phyloP scores from a whole-genome alignment of 2,797 vertebrate species.

The Syndactyla subalaris region DNA sequence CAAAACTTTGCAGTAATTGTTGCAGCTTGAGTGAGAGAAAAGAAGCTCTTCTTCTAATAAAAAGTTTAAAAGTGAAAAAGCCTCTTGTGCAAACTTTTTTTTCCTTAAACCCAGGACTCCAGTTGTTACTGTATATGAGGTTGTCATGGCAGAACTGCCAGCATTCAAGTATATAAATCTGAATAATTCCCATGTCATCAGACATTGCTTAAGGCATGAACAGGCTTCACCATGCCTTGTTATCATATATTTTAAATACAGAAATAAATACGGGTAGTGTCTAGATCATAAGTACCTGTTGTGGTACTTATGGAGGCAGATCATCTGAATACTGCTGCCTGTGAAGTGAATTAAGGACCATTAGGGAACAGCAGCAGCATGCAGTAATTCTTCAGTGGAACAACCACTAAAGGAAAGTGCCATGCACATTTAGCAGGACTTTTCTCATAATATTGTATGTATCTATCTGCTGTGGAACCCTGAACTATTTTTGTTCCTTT shows the following conservation, averaged over 20 bases:
- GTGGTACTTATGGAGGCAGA: not conserved
- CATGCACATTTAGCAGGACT: not conserved
- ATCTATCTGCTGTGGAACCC: not conserved
- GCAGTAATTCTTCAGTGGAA: not conserved
- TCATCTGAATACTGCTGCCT: not conserved
- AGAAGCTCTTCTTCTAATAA: not conserved
- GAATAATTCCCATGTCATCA: not conserved
- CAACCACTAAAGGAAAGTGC: not conserved
- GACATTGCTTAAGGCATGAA: not conserved
- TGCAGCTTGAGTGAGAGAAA: not conserved
- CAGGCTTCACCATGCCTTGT: not conserved
- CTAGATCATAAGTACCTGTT: not conserved
- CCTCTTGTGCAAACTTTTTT: not conserved
- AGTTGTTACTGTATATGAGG: not conserved
- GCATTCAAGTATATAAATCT: not conserved
- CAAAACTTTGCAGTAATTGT: not conserved
- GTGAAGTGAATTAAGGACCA: not conserved
- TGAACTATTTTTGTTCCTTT: conserved; percentile 28
- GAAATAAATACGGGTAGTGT: not conserved
- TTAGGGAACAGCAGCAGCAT: not conserved
- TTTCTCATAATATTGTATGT: not conserved
- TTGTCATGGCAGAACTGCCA: not conserved
- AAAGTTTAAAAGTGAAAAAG: not conserved
- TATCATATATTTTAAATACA: not conserved
- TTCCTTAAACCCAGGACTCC: not conserved